These are phyloP conservation scores for Nowickia ferox DNA, from an alignment of 2,888 invertebrate genomes.

Conservation along the genomic window DNA sequence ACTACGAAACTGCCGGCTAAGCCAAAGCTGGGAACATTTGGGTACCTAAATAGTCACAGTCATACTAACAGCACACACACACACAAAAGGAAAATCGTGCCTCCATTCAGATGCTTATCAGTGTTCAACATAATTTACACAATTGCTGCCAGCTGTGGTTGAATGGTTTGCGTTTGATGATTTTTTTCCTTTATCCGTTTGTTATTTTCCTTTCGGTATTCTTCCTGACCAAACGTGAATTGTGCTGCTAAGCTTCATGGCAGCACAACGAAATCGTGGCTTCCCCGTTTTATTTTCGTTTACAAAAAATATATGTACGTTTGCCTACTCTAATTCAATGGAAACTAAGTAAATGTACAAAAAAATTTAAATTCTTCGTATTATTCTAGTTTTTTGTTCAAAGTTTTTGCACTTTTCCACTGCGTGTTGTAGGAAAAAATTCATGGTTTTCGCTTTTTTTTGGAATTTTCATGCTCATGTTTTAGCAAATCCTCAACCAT, in stretches of 20 bases:
- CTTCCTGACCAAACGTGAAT: slow-evolving; percentile 57
- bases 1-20: slow-evolving; percentile 51
- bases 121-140: slow-evolving; percentile 78
- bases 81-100: slow-evolving; percentile 62
- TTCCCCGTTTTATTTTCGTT: slow-evolving; percentile 44
- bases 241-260: slow-evolving; percentile 66
- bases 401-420: slow-evolving; percentile 19
- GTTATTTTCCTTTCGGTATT: slow-evolving; percentile 35
- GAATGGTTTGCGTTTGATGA: slow-evolving; percentile 62
- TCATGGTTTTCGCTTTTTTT: slow-evolving; percentile 57
- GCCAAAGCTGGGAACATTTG: slow-evolving; percentile 53
- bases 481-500: slow-evolving; percentile 46
- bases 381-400: slow-evolving; percentile 32
- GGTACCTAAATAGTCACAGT: slow-evolving; percentile 54
- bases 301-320: slow-evolving; percentile 22
- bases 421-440: slow-evolving; percentile 60
- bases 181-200: neutral
- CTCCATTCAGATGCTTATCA: slow-evolving; percentile 76
- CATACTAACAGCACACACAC: slow-evolving; percentile 15
- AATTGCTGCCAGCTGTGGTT: slow-evolving; percentile 77
- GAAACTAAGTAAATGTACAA: slow-evolving; percentile 34
- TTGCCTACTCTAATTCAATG: slow-evolving; percentile 66
- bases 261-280: slow-evolving; percentile 53
- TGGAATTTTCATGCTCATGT: slow-evolving; percentile 37
- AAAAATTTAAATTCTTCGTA: slow-evolving; percentile 59